Evolutionary conservation across 1,140 invertebrate genomes (phyloP).

Genomic region (Bombus ignitus): DNA sequence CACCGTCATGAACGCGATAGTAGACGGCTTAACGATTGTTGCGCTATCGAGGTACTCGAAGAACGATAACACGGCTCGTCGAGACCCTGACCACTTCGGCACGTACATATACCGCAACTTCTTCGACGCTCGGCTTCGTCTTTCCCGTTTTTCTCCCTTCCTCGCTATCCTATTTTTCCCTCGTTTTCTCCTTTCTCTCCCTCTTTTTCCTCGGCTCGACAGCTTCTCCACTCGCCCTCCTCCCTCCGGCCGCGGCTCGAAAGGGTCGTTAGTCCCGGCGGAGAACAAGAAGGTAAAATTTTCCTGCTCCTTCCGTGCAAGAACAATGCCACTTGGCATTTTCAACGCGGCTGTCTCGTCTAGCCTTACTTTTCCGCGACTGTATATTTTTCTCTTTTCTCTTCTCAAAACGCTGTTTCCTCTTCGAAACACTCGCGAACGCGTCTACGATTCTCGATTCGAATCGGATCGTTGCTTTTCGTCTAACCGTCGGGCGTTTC

Average conservation of each 20-base stretch:
- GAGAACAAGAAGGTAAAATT: constrained; percentile 43
- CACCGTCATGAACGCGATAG: background rate
- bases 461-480: background rate
- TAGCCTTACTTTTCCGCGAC: background rate
- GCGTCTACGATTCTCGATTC: too few relatives aligned
- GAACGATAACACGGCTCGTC: constrained; percentile 27
- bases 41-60: constrained; percentile 53
- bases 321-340: constrained; percentile 29
- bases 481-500: rapidly evolving
- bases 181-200: background rate
- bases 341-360: background rate
- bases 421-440: background rate
- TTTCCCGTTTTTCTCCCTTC: background rate
- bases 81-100: constrained; percentile 25
- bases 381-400: too few relatives aligned
- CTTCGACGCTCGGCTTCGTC: constrained; percentile 15
- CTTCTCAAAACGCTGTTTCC: background rate
- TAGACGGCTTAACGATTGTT: constrained; percentile 56
- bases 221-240: background rate
- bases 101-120: constrained; percentile 29
- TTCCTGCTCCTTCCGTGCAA: background rate
- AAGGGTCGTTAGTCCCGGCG: constrained; percentile 51
- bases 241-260: background rate
- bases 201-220: background rate
- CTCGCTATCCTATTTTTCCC: background rate